phyloP scores from a whole-genome alignment of 2,888 invertebrate species.

The Bellardia pandia region DNA sequence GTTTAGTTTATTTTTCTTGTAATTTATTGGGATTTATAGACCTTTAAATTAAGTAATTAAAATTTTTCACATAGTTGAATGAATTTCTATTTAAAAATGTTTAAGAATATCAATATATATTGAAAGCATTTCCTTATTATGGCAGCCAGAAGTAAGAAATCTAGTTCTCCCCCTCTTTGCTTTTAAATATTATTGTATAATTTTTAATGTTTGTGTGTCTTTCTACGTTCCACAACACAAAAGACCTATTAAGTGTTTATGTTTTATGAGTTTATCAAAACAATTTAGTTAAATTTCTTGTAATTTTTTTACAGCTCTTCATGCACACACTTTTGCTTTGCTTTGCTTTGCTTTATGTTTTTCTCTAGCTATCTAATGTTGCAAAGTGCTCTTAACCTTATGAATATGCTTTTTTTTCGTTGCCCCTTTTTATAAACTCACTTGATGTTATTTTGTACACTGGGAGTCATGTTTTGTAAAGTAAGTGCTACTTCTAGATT shows the following conservation, averaged over 20 bases:
- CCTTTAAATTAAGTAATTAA: neutral
- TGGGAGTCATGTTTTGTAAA: slow-evolving; percentile 72
- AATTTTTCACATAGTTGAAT: slow-evolving; percentile 15
- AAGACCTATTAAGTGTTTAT: slow-evolving; percentile 72
- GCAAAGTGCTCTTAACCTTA: slow-evolving; percentile 72
- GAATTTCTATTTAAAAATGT: neutral
- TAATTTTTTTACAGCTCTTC: slow-evolving; percentile 60
- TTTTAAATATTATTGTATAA: neutral
- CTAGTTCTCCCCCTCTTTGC: neutral
- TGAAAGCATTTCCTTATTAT: slow-evolving; percentile 25
- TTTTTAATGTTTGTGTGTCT: slow-evolving; percentile 18
- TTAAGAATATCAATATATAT: neutral
- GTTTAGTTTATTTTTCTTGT: neutral
- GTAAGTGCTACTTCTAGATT: slow-evolving; percentile 63
- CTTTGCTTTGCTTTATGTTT: neutral
- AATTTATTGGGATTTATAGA: neutral
- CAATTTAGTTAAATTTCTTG: slow-evolving; percentile 71
- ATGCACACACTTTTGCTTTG: neutral
- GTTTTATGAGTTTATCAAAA: slow-evolving; percentile 72
- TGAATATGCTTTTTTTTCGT: slow-evolving; percentile 58
- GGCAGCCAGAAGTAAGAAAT: neutral
- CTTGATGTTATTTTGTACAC: slow-evolving; percentile 52
- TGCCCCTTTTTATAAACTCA: slow-evolving; percentile 21
- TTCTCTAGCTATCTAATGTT: slow-evolving; percentile 51
- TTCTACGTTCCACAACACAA: slow-evolving; percentile 48